Evolutionary conservation across 2,888 invertebrate genomes (phyloP).

Genomic region (Apamea anceps): DNA sequence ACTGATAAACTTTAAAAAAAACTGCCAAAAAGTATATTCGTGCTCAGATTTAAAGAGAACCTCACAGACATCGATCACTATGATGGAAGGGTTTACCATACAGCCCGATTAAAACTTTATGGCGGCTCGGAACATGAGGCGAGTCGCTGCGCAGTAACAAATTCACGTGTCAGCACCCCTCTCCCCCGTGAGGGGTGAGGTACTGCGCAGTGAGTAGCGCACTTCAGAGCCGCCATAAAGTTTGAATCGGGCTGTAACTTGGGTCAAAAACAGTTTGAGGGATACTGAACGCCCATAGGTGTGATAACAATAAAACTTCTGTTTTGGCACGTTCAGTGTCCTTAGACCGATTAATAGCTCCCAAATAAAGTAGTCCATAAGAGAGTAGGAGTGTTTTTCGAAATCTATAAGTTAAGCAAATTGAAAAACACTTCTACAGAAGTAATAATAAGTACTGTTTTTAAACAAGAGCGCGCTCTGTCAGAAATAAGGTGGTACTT

Average conservation of each 20-base stretch:
- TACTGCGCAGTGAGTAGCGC: too few species aligned
- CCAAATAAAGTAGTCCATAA: neutral
- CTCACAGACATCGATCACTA: neutral
- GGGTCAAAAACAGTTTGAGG: neutral
- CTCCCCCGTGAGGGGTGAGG: too few species aligned
- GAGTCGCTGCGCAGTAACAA: neutral
- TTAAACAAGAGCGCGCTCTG: slow-evolving; percentile 20
- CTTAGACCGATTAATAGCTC: neutral
- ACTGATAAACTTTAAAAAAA: neutral
- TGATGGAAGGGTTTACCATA: too few species aligned
- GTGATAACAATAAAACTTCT: neutral
- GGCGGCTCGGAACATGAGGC: neutral
- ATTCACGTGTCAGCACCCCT: neutral
- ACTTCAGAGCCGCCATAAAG: too few species aligned
- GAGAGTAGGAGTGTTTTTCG: neutral
- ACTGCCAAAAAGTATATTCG: neutral
- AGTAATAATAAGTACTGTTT: slow-evolving; percentile 19
- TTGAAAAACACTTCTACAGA: neutral
- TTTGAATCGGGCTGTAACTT: neutral
- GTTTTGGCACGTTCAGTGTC: neutral
- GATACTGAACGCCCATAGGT: neutral
- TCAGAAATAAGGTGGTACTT: slow-evolving; percentile 52
- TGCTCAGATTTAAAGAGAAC: neutral
- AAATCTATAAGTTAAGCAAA: neutral
- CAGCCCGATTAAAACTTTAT: too few species aligned